Base-by-base conservation (phyloP, 2,113 vertebrate species). In the Takifugu bimaculatus region DNA sequence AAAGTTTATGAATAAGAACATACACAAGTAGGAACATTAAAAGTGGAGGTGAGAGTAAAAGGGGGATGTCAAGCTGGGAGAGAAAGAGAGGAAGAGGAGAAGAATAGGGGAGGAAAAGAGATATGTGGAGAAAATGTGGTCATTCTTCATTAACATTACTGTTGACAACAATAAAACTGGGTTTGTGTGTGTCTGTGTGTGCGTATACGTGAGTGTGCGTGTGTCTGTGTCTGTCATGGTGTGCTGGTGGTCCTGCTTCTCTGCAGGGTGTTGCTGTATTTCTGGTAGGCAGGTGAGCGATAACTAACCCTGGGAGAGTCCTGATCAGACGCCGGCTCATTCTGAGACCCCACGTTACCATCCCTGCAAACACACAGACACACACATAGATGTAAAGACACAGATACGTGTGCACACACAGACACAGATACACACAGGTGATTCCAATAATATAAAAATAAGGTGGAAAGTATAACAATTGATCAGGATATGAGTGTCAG, bases 281-380 rank as follows among this genome's bases (percentile, higher is more conserved):
- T 90, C 94, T 96, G 95, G 94, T 98, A 98, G 91, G 93, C 94
- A 88, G 93, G 94, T 71, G 95, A 98, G 86, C 95, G 94, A 88
- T 96, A 96, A 98, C 96, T 98, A 97, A 98, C 96, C 96, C 95
- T 91, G 91, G 96, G 92, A 75, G 95, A 94, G 81, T 97, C 96
- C 92, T 94, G 95, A 72, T 97, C 95, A 32, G 93, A 91, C 0
- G 92, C 91, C 90, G 96, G 93, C 81, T 95, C 95, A 11, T 98
- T 97, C 66, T 95, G 94, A 84, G 94, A 93, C 86, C 90, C 82
- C 65, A 89, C 92, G 58, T 95, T 94, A 65, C 92, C 94, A 65
- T 84, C 89, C 91, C 89, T 90, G 77, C 43, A 77, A 27, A 32
- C 13, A 74, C 45, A 78, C 55, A 32, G 13, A 49, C 6, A 32